Conservation (phyloP, 2,113 vertebrate species). For the Oncorhynchus clarkii region DNA sequence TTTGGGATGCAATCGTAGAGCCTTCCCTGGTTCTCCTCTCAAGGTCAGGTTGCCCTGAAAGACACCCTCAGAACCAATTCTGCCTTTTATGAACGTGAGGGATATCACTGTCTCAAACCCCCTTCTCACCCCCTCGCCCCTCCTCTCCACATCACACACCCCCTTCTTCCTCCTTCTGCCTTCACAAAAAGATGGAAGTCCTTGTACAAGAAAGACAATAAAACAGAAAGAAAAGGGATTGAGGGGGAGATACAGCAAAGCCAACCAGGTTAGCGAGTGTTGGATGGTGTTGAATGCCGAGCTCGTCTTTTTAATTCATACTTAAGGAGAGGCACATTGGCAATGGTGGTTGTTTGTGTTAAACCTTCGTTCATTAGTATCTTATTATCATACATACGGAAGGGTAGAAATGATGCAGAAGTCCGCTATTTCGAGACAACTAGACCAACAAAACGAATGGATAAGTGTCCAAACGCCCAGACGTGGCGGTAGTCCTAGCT, state of each 20-base stretch:
- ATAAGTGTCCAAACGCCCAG: slow-evolving; percentile 69
- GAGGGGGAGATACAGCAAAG: slow-evolving; percentile 36
- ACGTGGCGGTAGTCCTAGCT: slow-evolving; percentile 52
- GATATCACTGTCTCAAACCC: slow-evolving; percentile 59
- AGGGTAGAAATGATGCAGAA: slow-evolving; percentile 66
- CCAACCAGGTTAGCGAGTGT: background rate
- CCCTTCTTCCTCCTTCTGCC: slow-evolving; percentile 39
- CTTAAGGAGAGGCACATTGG: background rate
- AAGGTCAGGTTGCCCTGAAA: slow-evolving; percentile 69
- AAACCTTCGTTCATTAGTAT: slow-evolving; percentile 39
- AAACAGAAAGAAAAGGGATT: slow-evolving; percentile 42
- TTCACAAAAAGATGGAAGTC: slow-evolving; percentile 50
- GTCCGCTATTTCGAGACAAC: slow-evolving; percentile 71
- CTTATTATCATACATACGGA: slow-evolving; percentile 52
- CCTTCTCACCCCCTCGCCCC: background rate
- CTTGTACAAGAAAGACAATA: slow-evolving; percentile 55
- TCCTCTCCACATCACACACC: slow-evolving; percentile 1
- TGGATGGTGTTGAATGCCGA: background rate
- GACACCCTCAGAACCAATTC: slow-evolving; percentile 64
- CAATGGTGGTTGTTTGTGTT: background rate
- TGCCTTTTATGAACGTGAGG: slow-evolving; percentile 62
- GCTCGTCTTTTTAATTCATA: background rate
- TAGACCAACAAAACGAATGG: slow-evolving; percentile 75
- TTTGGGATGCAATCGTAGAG: background rate
- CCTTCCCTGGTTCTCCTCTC: slow-evolving; percentile 56